phyloP scores from a whole-genome alignment of 1,140 invertebrate species.

The Drosophila grimshawi region DNA sequence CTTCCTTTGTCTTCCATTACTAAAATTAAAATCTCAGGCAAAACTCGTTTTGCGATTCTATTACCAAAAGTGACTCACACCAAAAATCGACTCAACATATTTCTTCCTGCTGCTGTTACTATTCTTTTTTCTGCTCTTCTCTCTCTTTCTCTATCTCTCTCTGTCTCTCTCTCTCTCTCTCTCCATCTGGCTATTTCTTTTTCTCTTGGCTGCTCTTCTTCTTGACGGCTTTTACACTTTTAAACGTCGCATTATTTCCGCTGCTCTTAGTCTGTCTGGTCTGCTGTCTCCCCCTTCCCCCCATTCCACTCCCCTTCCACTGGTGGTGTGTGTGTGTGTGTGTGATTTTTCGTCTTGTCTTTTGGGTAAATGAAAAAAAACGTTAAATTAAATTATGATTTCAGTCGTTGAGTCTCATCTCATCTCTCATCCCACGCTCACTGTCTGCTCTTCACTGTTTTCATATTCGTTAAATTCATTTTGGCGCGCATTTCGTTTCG shows the following conservation, averaged over 20 bases:
- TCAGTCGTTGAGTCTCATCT: conserved; percentile 45
- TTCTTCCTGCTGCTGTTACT: conserved; percentile 17
- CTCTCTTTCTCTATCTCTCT: no score
- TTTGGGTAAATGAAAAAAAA: conserved; percentile 72
- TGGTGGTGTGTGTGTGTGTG: conserved; percentile 35
- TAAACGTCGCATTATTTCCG: conserved; percentile 78
- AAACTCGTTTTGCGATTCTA: conserved; percentile 73
- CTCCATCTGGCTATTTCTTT: neutral
- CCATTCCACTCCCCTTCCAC: neutral
- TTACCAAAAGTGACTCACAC: conserved; percentile 78
- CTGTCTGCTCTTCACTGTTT: conserved; percentile 39
- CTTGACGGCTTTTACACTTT: conserved; percentile 78
- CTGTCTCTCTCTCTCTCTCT: no score
- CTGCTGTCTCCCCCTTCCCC: neutral
- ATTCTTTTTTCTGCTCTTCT: conserved; percentile 6
- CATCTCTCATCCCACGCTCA: conserved; percentile 9
- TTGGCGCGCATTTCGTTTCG: conserved; percentile 40
- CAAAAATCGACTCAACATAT: conserved; percentile 7
- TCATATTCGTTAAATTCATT: conserved; percentile 78
- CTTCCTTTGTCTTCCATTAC: conserved; percentile 79
- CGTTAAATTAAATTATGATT: conserved; percentile 83
- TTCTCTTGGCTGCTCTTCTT: conserved; percentile 26
- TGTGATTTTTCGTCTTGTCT: conserved; percentile 68
- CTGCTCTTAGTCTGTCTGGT: conserved; percentile 73
- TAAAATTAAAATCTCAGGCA: conserved; percentile 77